phyloP scores from a whole-genome alignment of 2,113 vertebrate genomes.

The Xenopus borealis region DNA sequence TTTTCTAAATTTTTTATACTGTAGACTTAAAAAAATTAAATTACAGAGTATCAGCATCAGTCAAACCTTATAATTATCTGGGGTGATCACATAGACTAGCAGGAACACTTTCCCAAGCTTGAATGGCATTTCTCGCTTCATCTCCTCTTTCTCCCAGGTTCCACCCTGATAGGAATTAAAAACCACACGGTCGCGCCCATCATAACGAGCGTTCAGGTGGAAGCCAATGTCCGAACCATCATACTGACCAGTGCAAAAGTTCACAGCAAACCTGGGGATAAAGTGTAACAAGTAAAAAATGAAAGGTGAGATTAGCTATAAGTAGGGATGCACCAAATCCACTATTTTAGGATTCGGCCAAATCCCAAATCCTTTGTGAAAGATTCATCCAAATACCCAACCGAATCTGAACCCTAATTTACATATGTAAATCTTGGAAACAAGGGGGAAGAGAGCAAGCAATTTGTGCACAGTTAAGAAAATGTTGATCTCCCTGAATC shows the following conservation, averaged over 20 bases:
- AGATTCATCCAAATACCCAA: too few relatives aligned
- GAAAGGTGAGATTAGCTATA: background rate
- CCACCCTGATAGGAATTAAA: conserved; percentile 25
- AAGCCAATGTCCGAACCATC: conserved; percentile 11
- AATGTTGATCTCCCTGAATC: too few relatives aligned
- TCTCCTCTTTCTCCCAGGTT: conserved; percentile 14
- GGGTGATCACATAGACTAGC: conserved; percentile 8
- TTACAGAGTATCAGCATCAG: background rate
- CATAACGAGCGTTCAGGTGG: conserved; percentile 21
- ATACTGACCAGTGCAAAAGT: conserved; percentile 19
- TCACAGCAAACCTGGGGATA: conserved; percentile 20
- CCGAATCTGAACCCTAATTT: too few relatives aligned
- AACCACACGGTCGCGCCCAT: conserved; percentile 15
- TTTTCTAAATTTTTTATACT: too few relatives aligned
- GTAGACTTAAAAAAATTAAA: too few relatives aligned
- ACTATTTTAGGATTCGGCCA: too few relatives aligned
- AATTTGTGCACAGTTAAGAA: too few relatives aligned
- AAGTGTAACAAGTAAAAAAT: background rate
- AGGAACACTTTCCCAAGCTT: conserved; percentile 31
- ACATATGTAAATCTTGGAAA: too few relatives aligned
- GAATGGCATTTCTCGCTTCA: conserved; percentile 31
- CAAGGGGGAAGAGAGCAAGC: too few relatives aligned
- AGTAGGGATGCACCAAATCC: too few relatives aligned
- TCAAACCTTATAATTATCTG: conserved; percentile 32
- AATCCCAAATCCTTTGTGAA: too few relatives aligned